Evolutionary conservation across 2,113 vertebrate genomes (phyloP).

Genomic region (Ahaetulla prasina): DNA sequence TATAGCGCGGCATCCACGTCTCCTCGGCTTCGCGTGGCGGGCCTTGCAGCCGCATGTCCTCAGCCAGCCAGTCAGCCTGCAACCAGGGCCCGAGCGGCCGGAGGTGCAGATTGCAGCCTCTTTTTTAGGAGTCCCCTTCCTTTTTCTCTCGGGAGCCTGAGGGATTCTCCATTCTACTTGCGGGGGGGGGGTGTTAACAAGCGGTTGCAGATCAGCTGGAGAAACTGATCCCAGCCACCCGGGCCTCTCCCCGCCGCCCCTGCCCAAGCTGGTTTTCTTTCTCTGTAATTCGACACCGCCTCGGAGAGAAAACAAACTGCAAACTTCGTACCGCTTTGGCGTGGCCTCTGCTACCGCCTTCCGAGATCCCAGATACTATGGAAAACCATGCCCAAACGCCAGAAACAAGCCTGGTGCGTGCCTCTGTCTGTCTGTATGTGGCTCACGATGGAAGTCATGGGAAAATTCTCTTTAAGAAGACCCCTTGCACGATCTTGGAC

Average conservation of each 20-base stretch:
- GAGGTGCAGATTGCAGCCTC: background rate
- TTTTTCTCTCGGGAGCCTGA: background rate
- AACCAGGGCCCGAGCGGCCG: no score
- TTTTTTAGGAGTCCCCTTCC: background rate
- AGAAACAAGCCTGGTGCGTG: background rate
- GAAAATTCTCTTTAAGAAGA: background rate
- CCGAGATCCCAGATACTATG: background rate
- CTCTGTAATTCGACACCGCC: slow-evolving; percentile 67
- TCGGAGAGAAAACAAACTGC: slow-evolving; percentile 51
- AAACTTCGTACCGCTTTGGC: background rate
- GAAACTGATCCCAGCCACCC: background rate
- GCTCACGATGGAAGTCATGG: background rate
- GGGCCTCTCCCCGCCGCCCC: slow-evolving; percentile 20
- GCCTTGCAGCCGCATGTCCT: background rate
- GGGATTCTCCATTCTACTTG: background rate
- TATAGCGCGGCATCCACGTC: slow-evolving; percentile 40
- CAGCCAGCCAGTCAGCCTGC: background rate
- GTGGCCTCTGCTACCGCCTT: slow-evolving; percentile 54
- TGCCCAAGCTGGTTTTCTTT: slow-evolving; percentile 32
- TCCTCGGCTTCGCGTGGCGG: slow-evolving; percentile 3
- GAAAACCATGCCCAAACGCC: background rate
- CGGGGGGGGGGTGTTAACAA: background rate
- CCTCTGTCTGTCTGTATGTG: background rate
- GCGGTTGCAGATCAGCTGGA: background rate
- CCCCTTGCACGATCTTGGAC: background rate